Conservation (phyloP, 2,888 invertebrate genomes). For the Heliconius ethilla region DNA sequence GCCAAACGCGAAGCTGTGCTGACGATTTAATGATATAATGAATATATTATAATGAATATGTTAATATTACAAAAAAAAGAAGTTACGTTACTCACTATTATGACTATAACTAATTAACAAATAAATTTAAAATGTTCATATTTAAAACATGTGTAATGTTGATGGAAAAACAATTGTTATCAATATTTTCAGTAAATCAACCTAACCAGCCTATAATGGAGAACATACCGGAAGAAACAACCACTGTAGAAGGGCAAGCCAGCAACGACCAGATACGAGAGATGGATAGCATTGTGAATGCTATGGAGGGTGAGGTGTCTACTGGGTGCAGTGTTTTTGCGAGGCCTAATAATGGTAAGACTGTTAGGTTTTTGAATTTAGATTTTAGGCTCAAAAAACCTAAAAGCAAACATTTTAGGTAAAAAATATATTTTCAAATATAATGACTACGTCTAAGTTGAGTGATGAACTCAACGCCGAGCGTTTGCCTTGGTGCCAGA, state of each 20-base stretch:
- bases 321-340: slow-evolving; percentile 65
- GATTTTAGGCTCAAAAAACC: too few relatives aligned
- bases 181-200: slow-evolving; percentile 48
- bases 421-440: too few relatives aligned
- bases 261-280: slow-evolving; percentile 73
- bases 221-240: slow-evolving; percentile 63
- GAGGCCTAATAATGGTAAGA: slow-evolving; percentile 52
- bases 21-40: background rate
- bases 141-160: background rate
- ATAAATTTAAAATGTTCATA: background rate
- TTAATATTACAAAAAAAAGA: background rate
- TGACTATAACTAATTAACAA: background rate
- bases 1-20: too few relatives aligned
- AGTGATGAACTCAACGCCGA: too few relatives aligned
- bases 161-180: background rate
- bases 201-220: slow-evolving; percentile 53
- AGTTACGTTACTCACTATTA: background rate
- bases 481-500: too few relatives aligned
- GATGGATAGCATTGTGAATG: slow-evolving; percentile 81
- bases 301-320: slow-evolving; percentile 82
- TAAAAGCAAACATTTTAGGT: too few relatives aligned
- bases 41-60: background rate
- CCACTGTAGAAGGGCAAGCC: slow-evolving; percentile 61
- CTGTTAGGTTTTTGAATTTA: background rate
- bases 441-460: background rate